Evolutionary conservation across 2,888 invertebrate genomes (phyloP).

Genomic region (Diaprepes abbreviatus): DNA sequence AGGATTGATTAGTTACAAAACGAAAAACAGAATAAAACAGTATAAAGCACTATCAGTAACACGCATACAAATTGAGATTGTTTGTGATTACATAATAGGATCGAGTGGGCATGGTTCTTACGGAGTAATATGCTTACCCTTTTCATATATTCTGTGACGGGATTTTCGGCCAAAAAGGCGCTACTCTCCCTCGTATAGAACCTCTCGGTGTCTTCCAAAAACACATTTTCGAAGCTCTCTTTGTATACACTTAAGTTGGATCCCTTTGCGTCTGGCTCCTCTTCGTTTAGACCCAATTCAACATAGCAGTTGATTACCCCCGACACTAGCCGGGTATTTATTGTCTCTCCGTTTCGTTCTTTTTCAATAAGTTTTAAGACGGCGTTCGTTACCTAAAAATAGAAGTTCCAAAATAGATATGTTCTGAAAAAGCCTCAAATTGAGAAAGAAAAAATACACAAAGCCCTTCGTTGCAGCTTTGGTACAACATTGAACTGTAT

Average conservation of each 20-base stretch:
- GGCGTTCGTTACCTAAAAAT: conserved; percentile 88
- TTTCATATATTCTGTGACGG: conserved; percentile 99
- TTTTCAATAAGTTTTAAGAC: conserved; percentile 96
- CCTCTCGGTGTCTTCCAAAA: conserved; percentile 93
- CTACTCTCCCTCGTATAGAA: conserved; percentile 96
- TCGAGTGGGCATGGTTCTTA: too few species aligned
- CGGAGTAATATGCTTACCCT: too few species aligned
- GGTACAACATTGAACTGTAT: too few species aligned
- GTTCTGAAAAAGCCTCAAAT: too few species aligned
- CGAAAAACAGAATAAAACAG: too few species aligned
- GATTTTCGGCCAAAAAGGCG: conserved; percentile 93
- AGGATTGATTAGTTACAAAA: too few species aligned
- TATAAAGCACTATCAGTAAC: too few species aligned
- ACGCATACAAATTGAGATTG: too few species aligned
- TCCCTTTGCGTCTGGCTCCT: conserved; percentile 84
- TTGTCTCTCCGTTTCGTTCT: conserved; percentile 96
- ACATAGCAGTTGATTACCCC: conserved; percentile 99
- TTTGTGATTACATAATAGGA: too few species aligned
- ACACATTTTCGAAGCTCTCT: conserved; percentile 94
- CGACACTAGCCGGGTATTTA: conserved; percentile 95
- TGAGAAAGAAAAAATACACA: too few species aligned
- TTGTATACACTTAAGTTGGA: conserved; percentile 91
- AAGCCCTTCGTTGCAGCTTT: too few species aligned
- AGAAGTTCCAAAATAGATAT: too few species aligned
- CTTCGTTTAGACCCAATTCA: conserved; percentile 94